Evolutionary conservation across 2,888 invertebrate species (phyloP).

Genomic region (Electrophaes corylata): DNA sequence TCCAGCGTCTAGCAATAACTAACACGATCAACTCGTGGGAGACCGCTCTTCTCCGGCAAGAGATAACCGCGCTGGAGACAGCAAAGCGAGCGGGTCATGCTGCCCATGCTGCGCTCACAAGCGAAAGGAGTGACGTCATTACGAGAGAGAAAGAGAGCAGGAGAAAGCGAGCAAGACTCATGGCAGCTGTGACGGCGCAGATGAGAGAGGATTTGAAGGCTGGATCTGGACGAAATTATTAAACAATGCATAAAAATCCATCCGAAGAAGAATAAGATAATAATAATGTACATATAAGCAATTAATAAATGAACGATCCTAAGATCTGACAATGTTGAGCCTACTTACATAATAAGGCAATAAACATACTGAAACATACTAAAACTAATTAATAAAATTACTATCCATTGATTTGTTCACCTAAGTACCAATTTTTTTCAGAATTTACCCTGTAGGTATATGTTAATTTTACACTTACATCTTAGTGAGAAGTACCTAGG

Average conservation of each 20-base stretch:
- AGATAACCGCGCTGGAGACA: slow-evolving; percentile 57
- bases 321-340: no score
- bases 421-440: no score
- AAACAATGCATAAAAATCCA: not conserved
- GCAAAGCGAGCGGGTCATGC: slow-evolving; percentile 56
- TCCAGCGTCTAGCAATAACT: slow-evolving; percentile 66
- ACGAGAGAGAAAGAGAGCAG: slow-evolving; percentile 48
- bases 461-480: no score
- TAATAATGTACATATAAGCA: no score
- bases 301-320: no score
- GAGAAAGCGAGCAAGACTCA: slow-evolving; percentile 46
- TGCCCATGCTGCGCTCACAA: slow-evolving; percentile 54
- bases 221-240: slow-evolving; percentile 26
- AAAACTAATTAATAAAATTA: no score
- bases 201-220: slow-evolving; percentile 60
- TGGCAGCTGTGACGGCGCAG: slow-evolving; percentile 61
- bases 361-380: no score
- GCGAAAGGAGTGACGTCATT: slow-evolving; percentile 49
- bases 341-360: no score
- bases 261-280: no score
- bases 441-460: no score
- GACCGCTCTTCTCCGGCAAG: slow-evolving; percentile 54
- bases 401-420: no score
- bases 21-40: slow-evolving; percentile 71
- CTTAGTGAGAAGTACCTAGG: no score